Evolutionary conservation across 2,113 vertebrate genomes (phyloP).

Genomic region (Numenius arquata): DNA sequence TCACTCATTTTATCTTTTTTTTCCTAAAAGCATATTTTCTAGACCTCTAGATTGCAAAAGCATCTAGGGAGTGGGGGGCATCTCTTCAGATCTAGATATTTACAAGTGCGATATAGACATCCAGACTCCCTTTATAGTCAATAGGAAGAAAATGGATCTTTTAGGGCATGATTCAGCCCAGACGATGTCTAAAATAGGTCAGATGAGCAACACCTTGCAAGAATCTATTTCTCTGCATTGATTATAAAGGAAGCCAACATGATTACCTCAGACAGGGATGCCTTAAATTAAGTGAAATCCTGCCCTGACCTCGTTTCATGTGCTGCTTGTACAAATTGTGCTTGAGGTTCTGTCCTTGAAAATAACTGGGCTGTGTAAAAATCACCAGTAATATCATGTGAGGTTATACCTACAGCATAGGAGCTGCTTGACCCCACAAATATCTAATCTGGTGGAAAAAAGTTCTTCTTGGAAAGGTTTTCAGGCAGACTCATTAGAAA

Average conservation of each 20-base stretch:
- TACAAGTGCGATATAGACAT: accelerated
- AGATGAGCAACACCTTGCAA: background rate
- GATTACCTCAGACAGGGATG: background rate
- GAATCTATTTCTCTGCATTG: background rate
- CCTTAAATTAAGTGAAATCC: background rate
- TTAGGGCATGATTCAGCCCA: background rate
- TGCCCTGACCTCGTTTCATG: background rate
- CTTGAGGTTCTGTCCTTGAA: background rate
- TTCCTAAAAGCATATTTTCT: background rate
- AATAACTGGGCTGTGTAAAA: background rate
- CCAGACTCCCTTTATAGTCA: background rate
- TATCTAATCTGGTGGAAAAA: background rate
- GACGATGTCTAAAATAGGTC: background rate
- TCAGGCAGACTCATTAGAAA: background rate
- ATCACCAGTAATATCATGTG: background rate
- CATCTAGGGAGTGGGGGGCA: background rate
- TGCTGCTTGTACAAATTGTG: background rate
- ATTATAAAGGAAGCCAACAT: background rate
- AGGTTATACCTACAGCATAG: background rate
- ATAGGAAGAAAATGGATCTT: background rate
- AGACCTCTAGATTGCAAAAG: background rate
- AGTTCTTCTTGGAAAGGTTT: background rate
- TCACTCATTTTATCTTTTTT: background rate
- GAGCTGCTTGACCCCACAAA: background rate
- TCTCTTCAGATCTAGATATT: background rate